Evolutionary conservation across 1,140 invertebrate species (phyloP), one percentile per base, ranked within the genome.

Genomic region (Ceratosolen solmsi): DNA sequence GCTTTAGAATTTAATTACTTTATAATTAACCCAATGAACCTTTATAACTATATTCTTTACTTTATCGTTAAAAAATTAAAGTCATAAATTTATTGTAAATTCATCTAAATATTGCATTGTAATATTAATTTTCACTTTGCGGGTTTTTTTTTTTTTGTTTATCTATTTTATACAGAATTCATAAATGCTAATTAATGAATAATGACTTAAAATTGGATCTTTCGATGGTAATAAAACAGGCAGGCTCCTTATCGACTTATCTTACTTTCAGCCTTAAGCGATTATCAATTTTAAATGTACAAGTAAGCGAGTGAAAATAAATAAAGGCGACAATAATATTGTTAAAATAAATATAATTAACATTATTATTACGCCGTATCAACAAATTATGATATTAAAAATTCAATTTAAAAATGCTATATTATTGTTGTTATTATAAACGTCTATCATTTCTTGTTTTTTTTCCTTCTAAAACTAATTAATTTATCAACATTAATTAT

Each of bases 11-110:
- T 54, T 54, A 38, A 54, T 20, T 13, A 13, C n/a, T n/a, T 56
- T 38, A 58, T 41, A 22, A 58, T 5, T 22, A 54, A 46, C 5
- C 17, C 17, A 54, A 54, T 13, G 41, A 46, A 13, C 30, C 13
- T n/a, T n/a, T n/a, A n/a, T n/a, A n/a, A n/a, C n/a, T 36, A 33
- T 76, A 54, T 36, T 46, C 25, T 80, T 73, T 63, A 49, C 51
- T 46, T 72, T 30, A 72, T 51, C 71, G 25, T 4, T 22, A 49
- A 27, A 65, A 65, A 74, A 81, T 75, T 41, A 74, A 68, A 75
- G 72, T 41, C 51, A 70, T 70, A 75, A 75, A 81, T 70, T 58
- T 49, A 27, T 70, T 25, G 49, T 70, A 56, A 81, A 81, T 81
- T 54, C n/a, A 20, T 7, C 56, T 75, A 70, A 36, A 65, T 72